Percentiles rank a stretch among this genome's conserved stretches.
These are phyloP conservation scores for Caenorhabditis auriculariae DNA, from an alignment of 2,888 invertebrate species.

Conservation along the genomic window DNA sequence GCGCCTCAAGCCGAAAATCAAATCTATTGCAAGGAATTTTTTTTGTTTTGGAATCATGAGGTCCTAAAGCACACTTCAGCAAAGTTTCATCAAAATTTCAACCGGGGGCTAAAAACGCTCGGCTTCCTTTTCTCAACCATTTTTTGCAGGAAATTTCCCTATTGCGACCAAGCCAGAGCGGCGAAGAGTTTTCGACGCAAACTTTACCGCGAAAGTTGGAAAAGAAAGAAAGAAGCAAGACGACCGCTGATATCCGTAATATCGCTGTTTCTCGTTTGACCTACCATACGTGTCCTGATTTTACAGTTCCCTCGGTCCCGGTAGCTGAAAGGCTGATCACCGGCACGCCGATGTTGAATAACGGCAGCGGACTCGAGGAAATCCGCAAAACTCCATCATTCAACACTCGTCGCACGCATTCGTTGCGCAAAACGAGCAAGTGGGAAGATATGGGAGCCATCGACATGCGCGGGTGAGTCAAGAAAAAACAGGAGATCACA, in stretches of 20 bases:
- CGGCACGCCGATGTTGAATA: slow-evolving; percentile 6
- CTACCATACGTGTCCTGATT: too few relatives aligned
- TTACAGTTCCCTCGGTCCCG: slow-evolving; percentile 20
- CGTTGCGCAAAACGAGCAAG: slow-evolving; percentile 42
- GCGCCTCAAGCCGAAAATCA: neutral
- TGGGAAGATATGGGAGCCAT: slow-evolving; percentile 57
- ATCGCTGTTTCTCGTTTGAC: neutral
- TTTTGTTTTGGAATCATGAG: too few relatives aligned
- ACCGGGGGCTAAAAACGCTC: too few relatives aligned
- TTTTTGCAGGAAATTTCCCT: slow-evolving; percentile 34
- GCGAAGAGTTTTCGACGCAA: slow-evolving; percentile 37
- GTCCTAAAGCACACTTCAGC: too few relatives aligned
- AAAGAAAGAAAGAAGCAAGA: slow-evolving; percentile 41
- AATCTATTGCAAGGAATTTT: neutral
- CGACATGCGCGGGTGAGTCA: slow-evolving; percentile 56
- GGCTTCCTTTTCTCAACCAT: neutral
- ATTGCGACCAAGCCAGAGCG: slow-evolving; percentile 31
- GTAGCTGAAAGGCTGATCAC: slow-evolving; percentile 13
- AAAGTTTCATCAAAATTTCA: too few relatives aligned
- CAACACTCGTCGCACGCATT: slow-evolving; percentile 73
- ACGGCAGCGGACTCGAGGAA: slow-evolving; percentile 14
- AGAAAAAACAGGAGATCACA: neutral
- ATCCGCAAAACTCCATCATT: slow-evolving; percentile 82
- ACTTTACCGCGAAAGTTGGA: slow-evolving; percentile 45
- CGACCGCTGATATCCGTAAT: slow-evolving; percentile 36